phyloP scores from a whole-genome alignment of 1,140 invertebrate species.

The Anagrus nilaparvatae region DNA sequence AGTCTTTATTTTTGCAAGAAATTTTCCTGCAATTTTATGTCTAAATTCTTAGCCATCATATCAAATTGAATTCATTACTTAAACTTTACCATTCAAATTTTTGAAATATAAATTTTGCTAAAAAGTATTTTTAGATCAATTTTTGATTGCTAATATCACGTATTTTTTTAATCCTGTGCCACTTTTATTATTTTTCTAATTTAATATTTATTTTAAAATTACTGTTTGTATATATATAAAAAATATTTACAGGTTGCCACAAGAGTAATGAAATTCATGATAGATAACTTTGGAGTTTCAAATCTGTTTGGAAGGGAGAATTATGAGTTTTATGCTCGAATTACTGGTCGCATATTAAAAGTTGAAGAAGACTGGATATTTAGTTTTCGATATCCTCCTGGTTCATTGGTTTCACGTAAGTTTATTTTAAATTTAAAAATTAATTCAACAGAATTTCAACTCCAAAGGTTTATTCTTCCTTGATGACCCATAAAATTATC shows the following conservation, averaged over 20 bases:
- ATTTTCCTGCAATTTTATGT: no score
- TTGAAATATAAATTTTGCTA: background rate
- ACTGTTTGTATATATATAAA: background rate
- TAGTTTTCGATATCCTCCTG: slow-evolving; percentile 82
- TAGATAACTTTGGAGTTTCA: slow-evolving; percentile 92
- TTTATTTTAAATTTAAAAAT: slow-evolving; percentile 22
- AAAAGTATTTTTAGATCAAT: background rate
- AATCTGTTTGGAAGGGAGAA: slow-evolving; percentile 93
- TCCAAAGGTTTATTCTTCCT: no score
- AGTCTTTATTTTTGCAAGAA: no score
- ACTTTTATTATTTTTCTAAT: background rate
- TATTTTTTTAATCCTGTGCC: background rate
- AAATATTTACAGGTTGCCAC: slow-evolving; percentile 64
- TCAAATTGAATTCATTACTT: no score
- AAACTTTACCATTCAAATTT: slow-evolving; percentile 1
- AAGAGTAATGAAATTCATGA: slow-evolving; percentile 88
- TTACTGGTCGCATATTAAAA: slow-evolving; percentile 83
- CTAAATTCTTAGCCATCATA: no score
- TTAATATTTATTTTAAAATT: background rate
- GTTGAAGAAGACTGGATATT: slow-evolving; percentile 93
- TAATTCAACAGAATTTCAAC: slow-evolving; percentile 1
- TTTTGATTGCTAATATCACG: background rate
- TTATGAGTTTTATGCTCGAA: slow-evolving; percentile 94
- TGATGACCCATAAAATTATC: no score
- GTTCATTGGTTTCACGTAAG: slow-evolving; percentile 66